A percentile compares a stretch with the other conserved stretches of the same genome.
These are phyloP conservation scores for Brevimyrus niger DNA, from an alignment of 2,113 vertebrate species.

Conservation along the genomic window DNA sequence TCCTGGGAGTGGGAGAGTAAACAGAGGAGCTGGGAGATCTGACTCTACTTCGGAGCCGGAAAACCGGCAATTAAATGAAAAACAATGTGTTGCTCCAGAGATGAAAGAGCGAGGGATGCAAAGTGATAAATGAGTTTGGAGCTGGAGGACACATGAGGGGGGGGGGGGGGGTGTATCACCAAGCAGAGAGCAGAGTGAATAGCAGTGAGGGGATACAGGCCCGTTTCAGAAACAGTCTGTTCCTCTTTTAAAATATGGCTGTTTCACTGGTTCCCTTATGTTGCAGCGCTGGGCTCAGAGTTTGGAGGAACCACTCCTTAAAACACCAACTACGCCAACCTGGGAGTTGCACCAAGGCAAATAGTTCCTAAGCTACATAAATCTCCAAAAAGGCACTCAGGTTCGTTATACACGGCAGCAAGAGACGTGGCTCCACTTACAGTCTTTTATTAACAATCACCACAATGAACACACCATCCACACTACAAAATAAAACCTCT, in stretches of 20 bases:
- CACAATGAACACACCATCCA: too few species aligned
- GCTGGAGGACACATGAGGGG: background rate
- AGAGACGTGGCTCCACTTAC: too few species aligned
- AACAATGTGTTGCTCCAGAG: background rate
- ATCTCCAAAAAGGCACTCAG: too few species aligned
- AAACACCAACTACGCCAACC: too few species aligned
- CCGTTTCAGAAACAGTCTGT: background rate
- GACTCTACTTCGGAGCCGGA: background rate
- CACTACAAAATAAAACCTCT: too few species aligned
- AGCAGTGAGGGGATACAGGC: background rate
- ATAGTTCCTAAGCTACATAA: too few species aligned
- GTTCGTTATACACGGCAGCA: too few species aligned
- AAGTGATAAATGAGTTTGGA: background rate
- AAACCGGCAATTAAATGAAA: background rate
- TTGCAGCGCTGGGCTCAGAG: too few species aligned
- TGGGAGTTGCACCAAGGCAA: too few species aligned
- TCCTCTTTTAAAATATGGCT: background rate
- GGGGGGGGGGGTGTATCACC: background rate
- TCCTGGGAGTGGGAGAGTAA: background rate
- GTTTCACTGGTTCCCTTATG: background rate
- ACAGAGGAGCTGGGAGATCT: background rate
- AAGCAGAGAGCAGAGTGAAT: background rate
- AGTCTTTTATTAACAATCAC: too few species aligned
- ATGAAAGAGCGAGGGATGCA: background rate
- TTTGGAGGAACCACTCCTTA: too few species aligned